These are phyloP conservation scores for Ridgeia piscesae DNA, from an alignment of 1,140 invertebrate species.

Conservation along the genomic window DNA sequence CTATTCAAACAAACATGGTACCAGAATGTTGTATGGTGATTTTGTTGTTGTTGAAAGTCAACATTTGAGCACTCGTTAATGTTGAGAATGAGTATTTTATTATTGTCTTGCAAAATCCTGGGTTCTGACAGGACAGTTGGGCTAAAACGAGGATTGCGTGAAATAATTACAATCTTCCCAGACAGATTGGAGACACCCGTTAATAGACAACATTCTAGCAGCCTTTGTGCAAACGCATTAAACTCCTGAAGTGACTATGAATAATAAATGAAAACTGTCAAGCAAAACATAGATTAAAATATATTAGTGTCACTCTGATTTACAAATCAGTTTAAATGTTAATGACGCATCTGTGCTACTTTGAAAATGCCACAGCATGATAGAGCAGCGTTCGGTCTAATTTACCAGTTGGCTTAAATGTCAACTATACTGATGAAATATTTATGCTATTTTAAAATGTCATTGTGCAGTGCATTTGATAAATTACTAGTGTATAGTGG, in stretches of 20 bases:
- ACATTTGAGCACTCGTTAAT: too few relatives aligned
- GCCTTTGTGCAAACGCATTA: neutral
- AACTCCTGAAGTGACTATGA: neutral
- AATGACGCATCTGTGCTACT: neutral
- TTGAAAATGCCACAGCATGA: neutral
- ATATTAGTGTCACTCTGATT: neutral
- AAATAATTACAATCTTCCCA: neutral
- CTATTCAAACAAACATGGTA: too few relatives aligned
- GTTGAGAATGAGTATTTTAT: too few relatives aligned
- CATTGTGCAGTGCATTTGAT: too few relatives aligned
- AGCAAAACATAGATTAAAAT: neutral
- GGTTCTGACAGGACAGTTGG: too few relatives aligned
- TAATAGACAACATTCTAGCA: neutral
- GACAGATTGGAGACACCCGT: neutral
- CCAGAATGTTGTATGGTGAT: too few relatives aligned
- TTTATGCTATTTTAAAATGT: neutral
- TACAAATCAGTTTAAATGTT: neutral
- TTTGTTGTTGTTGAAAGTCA: too few relatives aligned
- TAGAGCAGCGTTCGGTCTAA: neutral
- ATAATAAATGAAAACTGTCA: neutral
- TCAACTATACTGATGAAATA: neutral
- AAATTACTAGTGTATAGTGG: too few relatives aligned
- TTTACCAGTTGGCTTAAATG: neutral
- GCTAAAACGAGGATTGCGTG: too few relatives aligned
- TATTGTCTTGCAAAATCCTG: too few relatives aligned